Evolutionary conservation across 2,797 vertebrate genomes (phyloP).

Genomic region (Calcarius lapponicus): DNA sequence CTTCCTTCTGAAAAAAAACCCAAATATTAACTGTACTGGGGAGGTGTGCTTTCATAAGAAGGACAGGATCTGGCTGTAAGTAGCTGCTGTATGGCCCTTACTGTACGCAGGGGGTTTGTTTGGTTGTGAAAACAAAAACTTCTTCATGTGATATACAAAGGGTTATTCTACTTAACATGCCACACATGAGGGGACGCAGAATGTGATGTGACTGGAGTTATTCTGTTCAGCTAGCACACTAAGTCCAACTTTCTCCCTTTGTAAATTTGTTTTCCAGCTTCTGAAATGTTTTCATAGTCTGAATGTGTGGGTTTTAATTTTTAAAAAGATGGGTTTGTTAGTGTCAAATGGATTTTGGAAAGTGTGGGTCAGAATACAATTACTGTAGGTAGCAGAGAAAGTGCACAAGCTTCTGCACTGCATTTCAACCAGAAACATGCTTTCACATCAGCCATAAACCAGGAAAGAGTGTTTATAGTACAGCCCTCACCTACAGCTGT

Average conservation of each 20-base stretch:
- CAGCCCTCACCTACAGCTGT: neutral
- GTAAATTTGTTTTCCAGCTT: neutral
- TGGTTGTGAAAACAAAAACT: conserved; percentile 50
- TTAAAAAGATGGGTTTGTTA: neutral
- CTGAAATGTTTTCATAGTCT: neutral
- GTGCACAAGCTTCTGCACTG: neutral
- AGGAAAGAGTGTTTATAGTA: neutral
- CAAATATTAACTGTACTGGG: neutral
- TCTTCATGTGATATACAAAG: conserved; percentile 56
- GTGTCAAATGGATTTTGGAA: neutral
- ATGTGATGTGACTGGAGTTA: neutral
- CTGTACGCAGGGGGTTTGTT: conserved; percentile 49
- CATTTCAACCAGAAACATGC: conserved; percentile 7
- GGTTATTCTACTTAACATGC: conserved; percentile 49
- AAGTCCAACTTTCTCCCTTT: neutral
- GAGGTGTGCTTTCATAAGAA: neutral
- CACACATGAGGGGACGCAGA: conserved; percentile 26
- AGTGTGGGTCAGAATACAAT: neutral
- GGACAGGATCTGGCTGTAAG: neutral
- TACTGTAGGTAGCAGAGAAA: neutral
- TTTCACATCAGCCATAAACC: neutral
- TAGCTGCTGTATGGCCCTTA: conserved; percentile 34
- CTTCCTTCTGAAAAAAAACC: neutral
- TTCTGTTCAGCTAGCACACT: neutral
- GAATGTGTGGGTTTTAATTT: neutral